Evolutionary conservation across 2,113 vertebrate species (phyloP).

Genomic region (Ascaphus truei): DNA sequence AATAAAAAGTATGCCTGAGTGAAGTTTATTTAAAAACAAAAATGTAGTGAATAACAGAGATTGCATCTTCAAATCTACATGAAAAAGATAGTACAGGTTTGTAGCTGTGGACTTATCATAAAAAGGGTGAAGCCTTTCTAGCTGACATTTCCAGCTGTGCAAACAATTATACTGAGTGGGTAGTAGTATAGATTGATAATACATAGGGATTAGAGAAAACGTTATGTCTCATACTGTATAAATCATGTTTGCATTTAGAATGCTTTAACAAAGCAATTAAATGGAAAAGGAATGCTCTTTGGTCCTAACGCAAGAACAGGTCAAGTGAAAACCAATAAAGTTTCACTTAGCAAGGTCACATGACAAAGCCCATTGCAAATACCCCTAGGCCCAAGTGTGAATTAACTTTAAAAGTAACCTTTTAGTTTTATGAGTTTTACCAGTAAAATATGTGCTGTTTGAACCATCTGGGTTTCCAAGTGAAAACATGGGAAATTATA

Average conservation of each 20-base stretch:
- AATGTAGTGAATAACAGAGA: no score
- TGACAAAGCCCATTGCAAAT: constrained; percentile 5
- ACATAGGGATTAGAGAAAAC: constrained; percentile 46
- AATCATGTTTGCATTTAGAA: constrained; percentile 44
- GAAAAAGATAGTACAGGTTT: no score
- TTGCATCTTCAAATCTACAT: no score
- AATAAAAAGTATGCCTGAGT: no score
- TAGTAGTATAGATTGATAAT: constrained; percentile 54
- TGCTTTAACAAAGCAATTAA: constrained; percentile 43
- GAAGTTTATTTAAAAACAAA: no score
- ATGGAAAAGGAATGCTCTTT: constrained; percentile 19
- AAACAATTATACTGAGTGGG: constrained; percentile 48
- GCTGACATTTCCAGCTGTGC: constrained; percentile 56
- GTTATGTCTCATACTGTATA: constrained; percentile 34
- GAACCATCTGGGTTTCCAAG: not conserved
- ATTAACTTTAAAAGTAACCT: not conserved
- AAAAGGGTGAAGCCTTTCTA: no score
- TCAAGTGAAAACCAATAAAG: constrained; percentile 26
- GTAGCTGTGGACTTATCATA: no score
- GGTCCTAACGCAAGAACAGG: constrained; percentile 10
- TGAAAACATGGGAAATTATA: no score
- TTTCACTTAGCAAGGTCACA: constrained; percentile 1
- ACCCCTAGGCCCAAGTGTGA: not conserved
- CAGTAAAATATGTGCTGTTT: constrained; percentile 1
- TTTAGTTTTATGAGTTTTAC: constrained; percentile 20